A percentile compares a stretch with the other conserved stretches of the same genome.
Evolutionary conservation across 2,797 vertebrate species (phyloP).

Genomic region (Meda fulgida): DNA sequence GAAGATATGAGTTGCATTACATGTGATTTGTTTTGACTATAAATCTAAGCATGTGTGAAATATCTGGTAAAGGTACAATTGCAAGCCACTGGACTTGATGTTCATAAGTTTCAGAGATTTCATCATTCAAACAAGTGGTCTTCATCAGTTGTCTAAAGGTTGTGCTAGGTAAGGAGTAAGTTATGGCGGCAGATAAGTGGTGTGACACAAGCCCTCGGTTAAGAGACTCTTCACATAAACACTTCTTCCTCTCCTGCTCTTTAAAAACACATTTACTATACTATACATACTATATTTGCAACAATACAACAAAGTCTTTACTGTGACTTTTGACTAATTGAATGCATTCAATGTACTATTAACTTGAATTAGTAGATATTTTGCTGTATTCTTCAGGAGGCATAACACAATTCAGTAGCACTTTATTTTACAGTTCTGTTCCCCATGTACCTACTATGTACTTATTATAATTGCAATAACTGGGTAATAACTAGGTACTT

Average conservation of each 20-base stretch:
- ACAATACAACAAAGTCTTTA: no score
- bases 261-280: no score
- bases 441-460: no score
- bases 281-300: no score
- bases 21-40: background rate
- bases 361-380: background rate
- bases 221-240: slow-evolving; percentile 19
- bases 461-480: no score
- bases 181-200: background rate
- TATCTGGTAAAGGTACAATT: background rate
- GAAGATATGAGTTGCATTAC: background rate
- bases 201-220: background rate
- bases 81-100: background rate
- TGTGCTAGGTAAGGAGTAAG: background rate
- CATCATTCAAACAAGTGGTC: background rate
- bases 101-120: background rate
- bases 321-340: no score
- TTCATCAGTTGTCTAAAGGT: background rate
- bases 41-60: background rate
- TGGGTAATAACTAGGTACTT: no score
- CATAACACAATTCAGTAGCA: background rate
- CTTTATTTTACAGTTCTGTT: no score
- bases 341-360: background rate
- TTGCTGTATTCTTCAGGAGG: background rate
- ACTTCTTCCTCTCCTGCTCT: background rate